Percentiles rank a stretch among this genome's conserved stretches.
These are phyloP conservation scores for Melitaea cinxia DNA, from an alignment of 1,140 invertebrate genomes.

Conservation along the genomic window DNA sequence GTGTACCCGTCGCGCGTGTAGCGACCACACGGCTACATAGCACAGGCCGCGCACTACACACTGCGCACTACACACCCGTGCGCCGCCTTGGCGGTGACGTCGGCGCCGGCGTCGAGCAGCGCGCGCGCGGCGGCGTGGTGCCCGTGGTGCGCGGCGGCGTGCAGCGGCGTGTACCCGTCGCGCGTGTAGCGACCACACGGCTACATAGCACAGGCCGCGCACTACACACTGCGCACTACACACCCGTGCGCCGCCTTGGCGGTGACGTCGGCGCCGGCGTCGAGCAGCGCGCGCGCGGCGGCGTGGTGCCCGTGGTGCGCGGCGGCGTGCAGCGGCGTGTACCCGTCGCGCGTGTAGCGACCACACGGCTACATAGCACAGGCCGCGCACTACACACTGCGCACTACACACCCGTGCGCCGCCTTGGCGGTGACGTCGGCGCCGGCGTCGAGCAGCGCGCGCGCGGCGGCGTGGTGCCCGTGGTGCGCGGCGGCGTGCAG, in stretches of 20 bases:
- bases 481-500: too few species aligned
- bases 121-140: too few species aligned
- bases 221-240: too few species aligned
- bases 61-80: constrained; percentile 91
- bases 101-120: constrained; percentile 82
- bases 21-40: constrained; percentile 90
- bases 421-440: constrained; percentile 81
- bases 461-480: too few species aligned
- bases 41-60: constrained; percentile 93
- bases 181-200: too few species aligned
- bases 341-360: constrained; percentile 95
- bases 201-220: too few species aligned
- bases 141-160: too few species aligned
- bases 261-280: constrained; percentile 89
- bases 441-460: too few species aligned
- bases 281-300: constrained; percentile 96
- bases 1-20: constrained; percentile 97
- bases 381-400: constrained; percentile 92
- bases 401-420: constrained; percentile 92
- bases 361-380: constrained; percentile 90
- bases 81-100: constrained; percentile 96
- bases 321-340: constrained; percentile 98
- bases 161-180: too few species aligned
- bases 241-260: constrained; percentile 88
- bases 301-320: constrained; percentile 98